Conservation (phyloP, 2,113 vertebrate species). For the Mus pahari region DNA sequence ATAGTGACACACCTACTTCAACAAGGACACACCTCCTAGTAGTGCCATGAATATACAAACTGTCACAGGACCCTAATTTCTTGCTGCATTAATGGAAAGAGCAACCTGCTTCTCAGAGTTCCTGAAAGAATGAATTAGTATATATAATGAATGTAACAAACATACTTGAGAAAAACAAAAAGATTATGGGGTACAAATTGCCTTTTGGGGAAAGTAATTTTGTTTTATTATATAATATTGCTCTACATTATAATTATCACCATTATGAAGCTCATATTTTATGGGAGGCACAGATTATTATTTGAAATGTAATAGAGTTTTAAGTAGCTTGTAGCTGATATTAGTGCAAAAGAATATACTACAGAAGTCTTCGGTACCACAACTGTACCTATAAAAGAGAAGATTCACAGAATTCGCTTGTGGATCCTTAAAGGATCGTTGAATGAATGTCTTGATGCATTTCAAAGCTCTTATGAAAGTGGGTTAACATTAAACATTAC, state of each 20-base stretch:
- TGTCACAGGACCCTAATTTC: neutral
- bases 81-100: neutral
- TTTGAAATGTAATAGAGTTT: neutral
- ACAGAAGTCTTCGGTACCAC: neutral
- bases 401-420: neutral
- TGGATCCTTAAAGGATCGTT: neutral
- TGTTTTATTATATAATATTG: neutral
- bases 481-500: neutral
- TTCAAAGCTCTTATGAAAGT: neutral
- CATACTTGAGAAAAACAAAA: neutral
- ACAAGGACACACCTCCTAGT: too few species aligned
- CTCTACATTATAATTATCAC: neutral
- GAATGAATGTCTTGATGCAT: neutral
- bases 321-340: neutral
- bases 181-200: neutral
- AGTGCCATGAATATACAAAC: too few species aligned
- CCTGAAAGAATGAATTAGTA: neutral
- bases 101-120: neutral
- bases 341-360: neutral
- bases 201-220: neutral
- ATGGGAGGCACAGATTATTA: neutral
- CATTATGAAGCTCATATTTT: neutral
- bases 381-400: neutral
- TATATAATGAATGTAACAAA: neutral
- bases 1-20: too few species aligned